These are phyloP conservation scores for Drosophila atripex DNA, from an alignment of 2,888 invertebrate species.

Conservation along the genomic window DNA sequence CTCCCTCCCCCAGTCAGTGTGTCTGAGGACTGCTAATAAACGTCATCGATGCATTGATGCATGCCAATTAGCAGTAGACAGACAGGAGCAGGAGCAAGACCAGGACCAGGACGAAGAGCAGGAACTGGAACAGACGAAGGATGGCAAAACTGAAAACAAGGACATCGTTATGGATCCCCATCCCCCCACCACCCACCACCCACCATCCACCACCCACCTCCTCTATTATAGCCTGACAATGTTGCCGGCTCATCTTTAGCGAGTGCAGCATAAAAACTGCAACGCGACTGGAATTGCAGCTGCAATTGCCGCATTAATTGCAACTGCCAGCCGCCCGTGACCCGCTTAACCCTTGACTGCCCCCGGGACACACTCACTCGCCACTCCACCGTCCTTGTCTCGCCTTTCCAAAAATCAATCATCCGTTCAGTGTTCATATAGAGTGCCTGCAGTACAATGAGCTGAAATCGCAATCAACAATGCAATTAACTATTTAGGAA, in stretches of 20 bases:
- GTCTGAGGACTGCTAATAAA: slow-evolving; percentile 76
- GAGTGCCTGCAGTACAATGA: slow-evolving; percentile 16
- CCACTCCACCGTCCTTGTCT: background rate
- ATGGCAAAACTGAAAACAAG: slow-evolving; percentile 5
- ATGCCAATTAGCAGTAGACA: slow-evolving; percentile 71
- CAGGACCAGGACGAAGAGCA: background rate
- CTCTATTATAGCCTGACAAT: slow-evolving; percentile 2
- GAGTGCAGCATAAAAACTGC: slow-evolving; percentile 66
- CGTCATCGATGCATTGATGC: slow-evolving; percentile 77
- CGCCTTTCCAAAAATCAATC: slow-evolving; percentile 21
- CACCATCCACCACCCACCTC: too few relatives aligned
- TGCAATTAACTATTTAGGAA: background rate
- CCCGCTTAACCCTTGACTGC: slow-evolving; percentile 41
- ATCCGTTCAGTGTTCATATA: slow-evolving; percentile 22
- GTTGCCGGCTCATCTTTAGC: slow-evolving; percentile 62
- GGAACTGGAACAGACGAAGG: background rate
- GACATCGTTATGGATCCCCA: slow-evolving; percentile 11
- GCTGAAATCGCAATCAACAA: background rate
- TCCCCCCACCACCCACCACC: too few relatives aligned
- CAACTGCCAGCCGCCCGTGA: slow-evolving; percentile 66
- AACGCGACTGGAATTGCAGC: slow-evolving; percentile 16
- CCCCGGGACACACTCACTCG: background rate
- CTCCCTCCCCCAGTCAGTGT: background rate
- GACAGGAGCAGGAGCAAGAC: background rate
- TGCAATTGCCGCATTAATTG: slow-evolving; percentile 71